Evolutionary conservation across 2,797 vertebrate species (phyloP).

Genomic region (Sparidentex hasta): DNA sequence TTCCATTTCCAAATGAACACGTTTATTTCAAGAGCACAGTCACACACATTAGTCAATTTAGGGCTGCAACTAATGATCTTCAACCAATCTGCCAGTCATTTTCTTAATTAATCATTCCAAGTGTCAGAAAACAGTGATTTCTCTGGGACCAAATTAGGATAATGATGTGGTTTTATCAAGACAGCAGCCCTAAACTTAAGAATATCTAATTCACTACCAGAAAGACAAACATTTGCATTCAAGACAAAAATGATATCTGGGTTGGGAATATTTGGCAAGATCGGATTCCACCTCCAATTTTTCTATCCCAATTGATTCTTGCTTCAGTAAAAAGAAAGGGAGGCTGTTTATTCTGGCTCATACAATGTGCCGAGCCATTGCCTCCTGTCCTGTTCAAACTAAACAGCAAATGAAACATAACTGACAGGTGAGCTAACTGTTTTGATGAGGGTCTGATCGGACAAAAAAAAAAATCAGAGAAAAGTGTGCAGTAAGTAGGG

Average conservation of each 20-base stretch:
- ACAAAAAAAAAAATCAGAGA: not conserved
- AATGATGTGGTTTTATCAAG: not conserved
- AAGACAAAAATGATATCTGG: no score
- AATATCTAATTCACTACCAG: not conserved
- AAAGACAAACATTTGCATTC: not conserved
- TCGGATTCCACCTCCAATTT: not conserved
- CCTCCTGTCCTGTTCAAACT: not conserved
- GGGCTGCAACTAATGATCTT: not conserved
- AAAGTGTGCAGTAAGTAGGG: not conserved
- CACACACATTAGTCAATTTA: not conserved
- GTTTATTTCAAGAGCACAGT: slow-evolving; percentile 13
- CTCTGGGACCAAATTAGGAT: not conserved
- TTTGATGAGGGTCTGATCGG: not conserved
- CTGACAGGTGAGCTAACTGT: not conserved
- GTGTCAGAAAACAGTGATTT: not conserved
- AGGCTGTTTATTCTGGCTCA: not conserved
- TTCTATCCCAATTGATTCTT: not conserved
- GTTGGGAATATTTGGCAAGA: not conserved
- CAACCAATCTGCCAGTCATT: not conserved
- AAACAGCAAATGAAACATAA: not conserved
- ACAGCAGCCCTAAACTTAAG: not conserved
- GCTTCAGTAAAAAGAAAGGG: not conserved
- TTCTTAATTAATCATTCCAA: not conserved
- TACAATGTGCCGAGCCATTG: not conserved
- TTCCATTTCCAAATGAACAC: not conserved